phyloP scores from a whole-genome alignment of 2,113 vertebrate genomes.

The Nyctibius bracteatus region DNA sequence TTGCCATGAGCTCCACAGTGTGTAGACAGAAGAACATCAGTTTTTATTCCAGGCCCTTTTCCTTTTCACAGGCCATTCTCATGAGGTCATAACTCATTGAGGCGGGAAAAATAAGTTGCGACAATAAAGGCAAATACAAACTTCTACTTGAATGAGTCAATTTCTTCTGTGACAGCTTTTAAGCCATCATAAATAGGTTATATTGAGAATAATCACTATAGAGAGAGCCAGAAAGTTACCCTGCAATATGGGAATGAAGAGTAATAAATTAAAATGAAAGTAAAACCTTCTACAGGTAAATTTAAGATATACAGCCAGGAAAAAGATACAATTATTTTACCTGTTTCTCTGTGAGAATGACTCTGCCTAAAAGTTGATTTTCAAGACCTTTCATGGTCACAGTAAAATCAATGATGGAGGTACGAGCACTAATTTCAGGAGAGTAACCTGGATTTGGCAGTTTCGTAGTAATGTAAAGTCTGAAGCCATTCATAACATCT shows the following conservation, averaged over 20 bases:
- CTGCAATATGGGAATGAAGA: not conserved
- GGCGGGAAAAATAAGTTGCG: not conserved
- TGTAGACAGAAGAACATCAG: not conserved
- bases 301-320: not conserved
- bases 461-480: conserved; percentile 92
- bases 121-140: not conserved
- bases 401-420: conserved; percentile 93
- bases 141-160: not conserved
- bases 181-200: not conserved
- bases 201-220: not conserved
- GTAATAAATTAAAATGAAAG: not conserved
- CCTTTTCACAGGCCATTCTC: not conserved
- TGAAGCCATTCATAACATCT: conserved; percentile 91
- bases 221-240: not conserved
- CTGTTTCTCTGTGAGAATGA: conserved; percentile 94
- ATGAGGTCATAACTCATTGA: not conserved
- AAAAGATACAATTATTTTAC: conserved; percentile 57
- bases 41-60: not conserved
- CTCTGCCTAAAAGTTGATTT: conserved; percentile 93
- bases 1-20: not conserved
- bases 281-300: not conserved
- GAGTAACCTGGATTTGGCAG: conserved; percentile 91
- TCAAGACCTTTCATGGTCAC: conserved; percentile 95
- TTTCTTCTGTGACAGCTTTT: not conserved
- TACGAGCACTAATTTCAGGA: conserved; percentile 91